Conservation (phyloP, 2,888 invertebrate species). For the Drosophila prolongata region DNA sequence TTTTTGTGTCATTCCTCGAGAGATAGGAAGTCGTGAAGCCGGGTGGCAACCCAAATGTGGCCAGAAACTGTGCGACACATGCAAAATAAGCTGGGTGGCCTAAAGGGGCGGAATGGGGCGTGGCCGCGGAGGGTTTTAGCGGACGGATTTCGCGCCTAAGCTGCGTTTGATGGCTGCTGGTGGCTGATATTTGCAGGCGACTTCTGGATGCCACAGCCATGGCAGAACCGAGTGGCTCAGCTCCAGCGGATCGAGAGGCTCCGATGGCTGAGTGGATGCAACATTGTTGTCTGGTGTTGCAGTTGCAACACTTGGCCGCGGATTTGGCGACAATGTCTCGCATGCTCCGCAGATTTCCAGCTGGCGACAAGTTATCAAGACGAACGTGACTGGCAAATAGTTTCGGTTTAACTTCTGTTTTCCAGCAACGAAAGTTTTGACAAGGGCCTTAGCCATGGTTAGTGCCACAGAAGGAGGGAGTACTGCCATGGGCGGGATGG, state of each 20-base stretch:
- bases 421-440: conserved; percentile 31
- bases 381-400: conserved; percentile 77
- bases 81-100: conserved; percentile 10
- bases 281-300: conserved; percentile 59
- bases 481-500: neutral
- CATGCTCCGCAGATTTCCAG: conserved; percentile 74
- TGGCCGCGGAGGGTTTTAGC: conserved; percentile 5
- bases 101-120: conserved; percentile 3
- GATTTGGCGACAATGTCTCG: conserved; percentile 75
- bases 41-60: conserved; percentile 63
- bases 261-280: conserved; percentile 25
- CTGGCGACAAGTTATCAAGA: conserved; percentile 79
- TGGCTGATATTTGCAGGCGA: conserved; percentile 49
- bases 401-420: conserved; percentile 66
- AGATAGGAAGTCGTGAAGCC: conserved; percentile 45
- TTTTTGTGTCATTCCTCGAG: conserved; percentile 42
- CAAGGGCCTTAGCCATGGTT: conserved; percentile 16
- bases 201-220: conserved; percentile 30
- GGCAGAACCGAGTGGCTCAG: conserved; percentile 21
- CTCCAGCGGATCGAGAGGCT: conserved; percentile 1
- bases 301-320: conserved; percentile 71
- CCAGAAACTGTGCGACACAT: conserved; percentile 63
- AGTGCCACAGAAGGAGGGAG: neutral
- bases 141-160: conserved; percentile 61
- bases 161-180: conserved; percentile 60